Evolutionary conservation across 2,113 vertebrate species (phyloP).

Genomic region (Hipposideros armiger): DNA sequence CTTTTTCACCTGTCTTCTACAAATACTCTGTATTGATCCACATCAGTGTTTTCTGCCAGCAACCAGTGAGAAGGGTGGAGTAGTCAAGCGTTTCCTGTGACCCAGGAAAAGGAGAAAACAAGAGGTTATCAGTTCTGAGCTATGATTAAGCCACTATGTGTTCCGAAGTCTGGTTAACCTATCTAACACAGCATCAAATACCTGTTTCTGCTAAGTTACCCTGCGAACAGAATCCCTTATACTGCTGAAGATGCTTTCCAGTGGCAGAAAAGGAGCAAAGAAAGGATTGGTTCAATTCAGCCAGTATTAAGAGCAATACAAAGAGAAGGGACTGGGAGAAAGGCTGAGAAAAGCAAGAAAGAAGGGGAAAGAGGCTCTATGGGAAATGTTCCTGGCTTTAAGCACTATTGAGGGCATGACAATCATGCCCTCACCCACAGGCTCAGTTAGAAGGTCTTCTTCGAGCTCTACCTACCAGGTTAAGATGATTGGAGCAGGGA

Average conservation of each 20-base stretch:
- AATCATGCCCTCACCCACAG: rapidly evolving
- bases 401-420: background rate
- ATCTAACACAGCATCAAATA: background rate
- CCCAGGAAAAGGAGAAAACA: conserved; percentile 74
- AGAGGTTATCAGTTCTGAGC: background rate
- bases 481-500: background rate
- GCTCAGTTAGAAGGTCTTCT: background rate
- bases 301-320: background rate
- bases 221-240: background rate
- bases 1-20: background rate
- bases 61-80: conserved; percentile 79
- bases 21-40: background rate
- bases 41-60: background rate
- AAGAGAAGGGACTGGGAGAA: background rate
- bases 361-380: background rate
- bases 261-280: background rate
- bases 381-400: background rate
- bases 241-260: background rate
- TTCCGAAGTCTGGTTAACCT: conserved; percentile 48
- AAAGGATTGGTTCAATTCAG: background rate
- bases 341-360: background rate
- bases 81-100: conserved; percentile 69
- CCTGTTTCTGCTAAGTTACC: background rate
- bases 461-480: background rate
- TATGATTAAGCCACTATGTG: background rate